Base-by-base conservation (phyloP, 1,140 invertebrate species). In the Tetraneura akinire region DNA sequence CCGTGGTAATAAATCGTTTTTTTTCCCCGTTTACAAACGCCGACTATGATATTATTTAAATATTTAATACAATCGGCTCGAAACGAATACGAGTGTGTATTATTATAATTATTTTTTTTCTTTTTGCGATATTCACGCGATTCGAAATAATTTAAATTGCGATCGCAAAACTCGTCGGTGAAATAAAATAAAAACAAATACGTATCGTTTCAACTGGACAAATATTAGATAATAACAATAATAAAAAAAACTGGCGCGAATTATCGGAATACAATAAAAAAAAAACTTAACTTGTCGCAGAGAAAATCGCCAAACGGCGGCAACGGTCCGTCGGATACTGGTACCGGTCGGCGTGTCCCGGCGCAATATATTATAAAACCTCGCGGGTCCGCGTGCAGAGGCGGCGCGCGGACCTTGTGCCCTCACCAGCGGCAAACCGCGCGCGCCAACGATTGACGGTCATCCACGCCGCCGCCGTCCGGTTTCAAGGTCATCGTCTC, bases 271-370 rank as follows among this genome's bases (percentile, higher is more conserved):
- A 47, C 32, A n/a, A 53, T 14, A 53, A 14, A 4, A 14, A 53
- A n/a, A n/a, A n/a, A n/a, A n/a, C n/a, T n/a, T n/a, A n/a, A n/a
- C n/a, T n/a, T 47, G 21, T 71, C 14, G 55, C 21, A 45, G 55
- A 45, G 55, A 42, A 45, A 62, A 62, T 78, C 74, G 74, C 74
- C 74, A 62, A 62, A 78, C 74, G 74, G 74, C 74, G 74, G 74
- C 74, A 78, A 78, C 74, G 55, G 74, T 78, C 74, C 74, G 74
- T 78, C 74, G 74, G 74, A 60, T 78, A 78, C 74, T 78, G 74
- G 55, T 78, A 55, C 10, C 55, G 21, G 55, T 78, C 42, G 51
- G 53, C 37, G 62, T 57, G 51, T 1, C n/a, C 53, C 21, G 14
- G 37, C 47, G 55, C 74, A 47, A 60, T 78, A 42, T 37, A 37